These are phyloP conservation scores for Cyrtodaria siliqua DNA, from an alignment of 2,888 invertebrate genomes.

Conservation along the genomic window DNA sequence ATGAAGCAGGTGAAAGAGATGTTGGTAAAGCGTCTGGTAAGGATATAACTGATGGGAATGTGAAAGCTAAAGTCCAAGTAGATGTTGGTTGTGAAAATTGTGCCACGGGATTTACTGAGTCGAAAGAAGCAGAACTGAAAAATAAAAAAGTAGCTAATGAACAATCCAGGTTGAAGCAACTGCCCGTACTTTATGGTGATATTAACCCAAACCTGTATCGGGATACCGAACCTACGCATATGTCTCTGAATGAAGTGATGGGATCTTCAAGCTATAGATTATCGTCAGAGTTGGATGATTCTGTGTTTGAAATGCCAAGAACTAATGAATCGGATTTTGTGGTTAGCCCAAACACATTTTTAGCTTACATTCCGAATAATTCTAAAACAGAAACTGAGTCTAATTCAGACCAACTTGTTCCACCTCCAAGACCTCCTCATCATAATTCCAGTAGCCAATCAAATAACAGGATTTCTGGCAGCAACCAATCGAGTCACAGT, in stretches of 20 bases:
- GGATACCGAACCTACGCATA: constrained; percentile 71
- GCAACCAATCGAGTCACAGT: constrained; percentile 22
- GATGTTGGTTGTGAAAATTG: neutral
- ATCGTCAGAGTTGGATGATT: neutral
- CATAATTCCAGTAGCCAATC: constrained; percentile 23
- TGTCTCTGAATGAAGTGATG: constrained; percentile 67
- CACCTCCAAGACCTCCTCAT: constrained; percentile 44
- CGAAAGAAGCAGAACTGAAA: neutral
- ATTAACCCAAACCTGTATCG: constrained; percentile 45
- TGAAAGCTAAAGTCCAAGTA: neutral
- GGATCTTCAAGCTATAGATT: neutral
- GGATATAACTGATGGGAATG: too few relatives aligned
- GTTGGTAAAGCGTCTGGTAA: too few relatives aligned
- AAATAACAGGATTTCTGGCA: constrained; percentile 17
- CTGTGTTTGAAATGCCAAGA: neutral
- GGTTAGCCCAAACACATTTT: constrained; percentile 2
- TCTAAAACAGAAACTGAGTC: neutral
- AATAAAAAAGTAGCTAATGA: neutral
- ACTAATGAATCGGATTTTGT: neutral
- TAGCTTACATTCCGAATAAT: constrained; percentile 24
- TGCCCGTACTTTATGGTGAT: constrained; percentile 2
- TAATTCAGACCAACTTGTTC: neutral
- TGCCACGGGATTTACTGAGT: neutral
- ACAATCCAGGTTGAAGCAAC: neutral
- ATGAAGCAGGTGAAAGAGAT: neutral